Base-by-base conservation (phyloP, 2,888 invertebrate genomes). In the Plagodis pulveraria region DNA sequence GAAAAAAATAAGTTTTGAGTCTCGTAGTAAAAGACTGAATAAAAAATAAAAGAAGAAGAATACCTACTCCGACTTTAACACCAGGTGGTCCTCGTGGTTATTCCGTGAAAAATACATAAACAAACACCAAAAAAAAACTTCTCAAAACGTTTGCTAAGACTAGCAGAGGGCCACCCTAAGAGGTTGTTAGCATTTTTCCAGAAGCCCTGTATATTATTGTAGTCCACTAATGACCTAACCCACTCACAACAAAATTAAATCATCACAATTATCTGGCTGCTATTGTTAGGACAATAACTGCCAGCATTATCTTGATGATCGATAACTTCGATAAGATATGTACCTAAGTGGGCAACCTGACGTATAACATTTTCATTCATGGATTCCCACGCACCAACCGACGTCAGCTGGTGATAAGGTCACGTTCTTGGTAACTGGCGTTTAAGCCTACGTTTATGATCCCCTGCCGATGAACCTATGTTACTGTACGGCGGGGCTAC, bases 331-430 rank as follows among this genome's bases (percentile, higher is more conserved):
- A 49, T 38, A 47, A 51, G 22, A 22, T 22, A 22, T 2, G 22
- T 22, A 22, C 22, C 22, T 22, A 22, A 22, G 22, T 22, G 22
- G 4, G 22, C 22, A 22, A 32, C 32, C 44, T 53, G 49, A 50
- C 58, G 49, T 32, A 45, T 40, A 8, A 10, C 45, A 33, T 32
- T 32, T 58, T 58, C 58, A 58, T 58, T 58, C 58, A 54, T 50
- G 42, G 9, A 36, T 8, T 44, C 58, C 40, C 58, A 53, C 54
- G 32, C 54, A 54, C 11, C 22, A 32, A 43, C 47, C 11, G 34
- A 22, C 46, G 50, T 41, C 50, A 50, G 12, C 22, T 38, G n/a
- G 36, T 47, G 50, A 56, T 56, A 56, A 50, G 41, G 22, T 33
- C 11, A 40, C 0, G 10, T 40, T 22, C 22, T 22, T 22, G 10